These are phyloP conservation scores for Drosophila pseudoobscura DNA, from an alignment of 1,140 invertebrate genomes.

Conservation along the genomic window DNA sequence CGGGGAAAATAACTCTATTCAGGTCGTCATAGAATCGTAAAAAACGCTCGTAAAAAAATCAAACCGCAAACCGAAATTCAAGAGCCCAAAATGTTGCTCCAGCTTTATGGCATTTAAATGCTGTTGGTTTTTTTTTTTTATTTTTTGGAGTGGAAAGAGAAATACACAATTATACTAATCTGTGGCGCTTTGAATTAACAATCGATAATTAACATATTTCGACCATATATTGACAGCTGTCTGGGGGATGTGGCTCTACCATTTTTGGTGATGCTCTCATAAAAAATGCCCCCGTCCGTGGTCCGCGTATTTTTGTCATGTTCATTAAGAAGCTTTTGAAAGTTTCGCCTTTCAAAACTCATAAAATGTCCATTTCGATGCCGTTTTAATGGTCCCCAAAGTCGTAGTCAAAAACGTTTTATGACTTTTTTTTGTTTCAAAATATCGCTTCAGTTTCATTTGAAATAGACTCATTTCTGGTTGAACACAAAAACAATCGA, in stretches of 20 bases:
- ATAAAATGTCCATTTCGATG: slow-evolving; percentile 56
- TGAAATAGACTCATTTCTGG: slow-evolving; percentile 55
- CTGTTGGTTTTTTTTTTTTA: too few species aligned
- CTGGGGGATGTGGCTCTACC: background rate
- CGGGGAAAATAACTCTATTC: slow-evolving; percentile 46
- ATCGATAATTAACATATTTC: slow-evolving; percentile 57
- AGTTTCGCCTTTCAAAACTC: slow-evolving; percentile 50
- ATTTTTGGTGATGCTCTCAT: slow-evolving; percentile 57
- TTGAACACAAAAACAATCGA: slow-evolving; percentile 62
- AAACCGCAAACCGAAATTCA: slow-evolving; percentile 20
- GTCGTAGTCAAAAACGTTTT: slow-evolving; percentile 50
- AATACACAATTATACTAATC: slow-evolving; percentile 61
- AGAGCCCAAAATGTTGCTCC: slow-evolving; percentile 30
- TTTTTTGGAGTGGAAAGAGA: slow-evolving; percentile 40
- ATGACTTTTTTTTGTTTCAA: slow-evolving; percentile 41
- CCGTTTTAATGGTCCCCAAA: slow-evolving; percentile 37
- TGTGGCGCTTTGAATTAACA: slow-evolving; percentile 54
- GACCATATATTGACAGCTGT: slow-evolving; percentile 48
- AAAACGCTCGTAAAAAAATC: slow-evolving; percentile 29
- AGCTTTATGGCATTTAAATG: slow-evolving; percentile 37
- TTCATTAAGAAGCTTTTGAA: slow-evolving; percentile 62
- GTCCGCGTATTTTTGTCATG: slow-evolving; percentile 31
- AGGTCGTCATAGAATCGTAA: slow-evolving; percentile 43
- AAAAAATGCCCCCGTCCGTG: slow-evolving; percentile 33
- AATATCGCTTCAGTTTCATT: slow-evolving; percentile 49